phyloP scores from a whole-genome alignment of 2,797 vertebrate species.

The Gambelia wislizenii region DNA sequence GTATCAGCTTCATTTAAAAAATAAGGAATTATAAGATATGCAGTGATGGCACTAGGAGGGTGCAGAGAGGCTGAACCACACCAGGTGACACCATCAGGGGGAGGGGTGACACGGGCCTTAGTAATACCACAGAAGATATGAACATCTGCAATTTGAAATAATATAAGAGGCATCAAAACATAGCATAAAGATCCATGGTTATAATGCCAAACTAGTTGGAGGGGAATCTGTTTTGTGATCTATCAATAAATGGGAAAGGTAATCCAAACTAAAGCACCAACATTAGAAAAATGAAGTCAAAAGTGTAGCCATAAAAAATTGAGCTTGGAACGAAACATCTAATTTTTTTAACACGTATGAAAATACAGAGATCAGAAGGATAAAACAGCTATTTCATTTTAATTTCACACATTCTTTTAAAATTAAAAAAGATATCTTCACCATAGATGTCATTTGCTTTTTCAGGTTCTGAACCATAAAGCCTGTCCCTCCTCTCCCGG shows the following conservation, averaged over 20 bases:
- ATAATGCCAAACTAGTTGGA: not conserved
- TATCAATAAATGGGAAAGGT: not conserved
- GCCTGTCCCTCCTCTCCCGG: too few species aligned
- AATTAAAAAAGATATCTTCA: conserved; percentile 7
- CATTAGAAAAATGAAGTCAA: not conserved
- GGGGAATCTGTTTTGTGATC: conserved; percentile 16
- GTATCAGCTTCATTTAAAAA: not conserved
- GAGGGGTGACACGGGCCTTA: too few species aligned
- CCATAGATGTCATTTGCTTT: not conserved
- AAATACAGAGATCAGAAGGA: not conserved
- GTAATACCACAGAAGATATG: too few species aligned
- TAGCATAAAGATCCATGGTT: not conserved
- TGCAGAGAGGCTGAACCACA: too few species aligned
- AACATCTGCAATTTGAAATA: not conserved
- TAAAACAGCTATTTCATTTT: conserved; percentile 17
- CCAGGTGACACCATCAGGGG: too few species aligned
- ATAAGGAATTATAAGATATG: not conserved
- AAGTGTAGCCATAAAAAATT: conserved; percentile 2
- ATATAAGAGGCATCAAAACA: not conserved
- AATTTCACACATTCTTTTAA: not conserved
- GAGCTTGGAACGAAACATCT: not conserved
- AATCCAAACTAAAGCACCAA: not conserved
- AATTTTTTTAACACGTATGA: not conserved
- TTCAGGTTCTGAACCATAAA: not conserved
- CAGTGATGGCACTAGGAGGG: too few species aligned